Base-by-base conservation (phyloP, 2,797 vertebrate species). In the Hypotaenidia philippensis region DNA sequence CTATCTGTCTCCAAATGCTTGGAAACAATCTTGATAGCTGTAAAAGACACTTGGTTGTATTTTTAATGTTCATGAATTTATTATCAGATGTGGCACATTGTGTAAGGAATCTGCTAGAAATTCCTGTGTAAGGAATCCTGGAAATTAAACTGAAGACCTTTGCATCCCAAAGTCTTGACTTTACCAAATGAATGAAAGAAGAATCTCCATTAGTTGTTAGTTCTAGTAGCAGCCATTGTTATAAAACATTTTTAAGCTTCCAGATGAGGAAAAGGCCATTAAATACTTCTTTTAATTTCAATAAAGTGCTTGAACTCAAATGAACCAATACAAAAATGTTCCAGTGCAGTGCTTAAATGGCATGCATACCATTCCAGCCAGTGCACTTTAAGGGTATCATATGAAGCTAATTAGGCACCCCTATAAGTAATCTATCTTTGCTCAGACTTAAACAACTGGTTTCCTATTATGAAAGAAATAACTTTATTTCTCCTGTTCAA, bases 331-430 rank as follows among this genome's bases (percentile, higher is more conserved):
- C 63, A 91, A 94, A 92, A 49, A 19, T 74, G 88, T 94, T 91
- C 57, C 85, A 93, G 38, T 72, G 82, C 50, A 93, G 59, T 74
- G 69, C 88, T 83, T 92, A 89, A 90, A 93, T 66, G 72, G 53
- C 25, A 91, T 56, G 76, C 82, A 88, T 91, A 23, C n/a, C 55
- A 82, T 91, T 93, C 74, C 65, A 88, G 75, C 31, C 60, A 56
- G 49, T 50, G 80, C 68, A 85, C 75, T 89, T 95, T 96, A 93
- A 84, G 34, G 59, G 41, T 92, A 90, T 87, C 66, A 44, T 86
- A 66, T 90, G 70, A 69, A 90, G 68, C 10, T 91, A 92, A 82
- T 76, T 94, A 83, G 17, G 10, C 91, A 71, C 32, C 71, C 45
- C 19, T 76, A 40, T 79, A 65, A 87, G 88, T 88, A 94, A 90